A percentile compares a stretch with the other conserved stretches of the same genome.
These are phyloP conservation scores for Adelphocoris suturalis DNA, from an alignment of 2,888 invertebrate genomes.

Conservation along the genomic window DNA sequence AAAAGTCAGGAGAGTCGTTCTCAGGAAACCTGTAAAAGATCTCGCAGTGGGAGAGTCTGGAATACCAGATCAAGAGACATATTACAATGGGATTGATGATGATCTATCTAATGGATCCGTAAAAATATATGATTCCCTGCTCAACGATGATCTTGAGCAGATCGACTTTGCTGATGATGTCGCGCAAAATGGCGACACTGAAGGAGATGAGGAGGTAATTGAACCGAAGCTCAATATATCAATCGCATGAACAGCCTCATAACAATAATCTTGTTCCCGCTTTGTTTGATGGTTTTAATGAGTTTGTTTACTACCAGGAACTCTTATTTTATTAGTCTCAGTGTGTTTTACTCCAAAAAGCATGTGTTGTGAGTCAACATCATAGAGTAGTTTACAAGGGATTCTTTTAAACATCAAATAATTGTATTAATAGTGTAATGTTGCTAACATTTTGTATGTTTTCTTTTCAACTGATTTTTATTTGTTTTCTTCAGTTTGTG, in stretches of 20 bases:
- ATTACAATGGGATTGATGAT: slow-evolving; percentile 65
- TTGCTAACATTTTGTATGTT: slow-evolving; percentile 53
- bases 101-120: slow-evolving; percentile 45
- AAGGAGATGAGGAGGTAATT: slow-evolving; percentile 44
- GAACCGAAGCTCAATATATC: too few relatives aligned
- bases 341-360: slow-evolving; percentile 51
- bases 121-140: slow-evolving; percentile 60
- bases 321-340: slow-evolving; percentile 28
- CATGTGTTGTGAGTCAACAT: slow-evolving; percentile 40
- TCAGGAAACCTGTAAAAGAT: slow-evolving; percentile 71
- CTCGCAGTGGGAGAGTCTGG: slow-evolving; percentile 72
- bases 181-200: slow-evolving; percentile 48
- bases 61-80: slow-evolving; percentile 62
- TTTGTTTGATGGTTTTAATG: slow-evolving; percentile 50
- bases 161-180: neutral
- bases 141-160: slow-evolving; percentile 59
- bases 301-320: slow-evolving; percentile 43
- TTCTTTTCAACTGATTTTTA: neutral
- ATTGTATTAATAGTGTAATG: slow-evolving; percentile 40
- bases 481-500: slow-evolving; percentile 41
- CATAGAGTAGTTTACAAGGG: slow-evolving; percentile 52
- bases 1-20: slow-evolving; percentile 71
- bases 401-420: slow-evolving; percentile 17
- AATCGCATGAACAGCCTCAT: neutral
- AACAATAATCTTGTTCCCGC: slow-evolving; percentile 55